Percentiles rank a stretch among this genome's conserved stretches.
phyloP scores from a whole-genome alignment of 2,888 invertebrate genomes.

The Stenolophus ochropezus region DNA sequence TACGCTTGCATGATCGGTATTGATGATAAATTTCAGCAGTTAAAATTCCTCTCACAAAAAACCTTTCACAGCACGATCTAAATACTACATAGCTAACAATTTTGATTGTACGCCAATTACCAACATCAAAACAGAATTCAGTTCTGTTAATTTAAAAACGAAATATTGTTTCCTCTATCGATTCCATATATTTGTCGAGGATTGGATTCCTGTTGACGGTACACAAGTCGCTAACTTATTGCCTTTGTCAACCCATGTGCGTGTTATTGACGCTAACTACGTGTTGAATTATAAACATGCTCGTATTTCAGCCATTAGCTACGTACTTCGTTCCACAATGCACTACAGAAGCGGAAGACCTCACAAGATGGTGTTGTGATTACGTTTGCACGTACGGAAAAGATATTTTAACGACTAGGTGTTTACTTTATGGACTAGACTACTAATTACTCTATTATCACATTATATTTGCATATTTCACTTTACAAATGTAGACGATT shows the following conservation, averaged over 20 bases:
- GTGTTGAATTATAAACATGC: slow-evolving; percentile 58
- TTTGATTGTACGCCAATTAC: not conserved
- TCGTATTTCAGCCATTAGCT: slow-evolving; percentile 57
- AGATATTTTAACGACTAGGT: not conserved
- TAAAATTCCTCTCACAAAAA: not conserved
- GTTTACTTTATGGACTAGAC: too few species aligned
- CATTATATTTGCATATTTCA: too few species aligned
- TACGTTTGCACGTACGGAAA: not conserved
- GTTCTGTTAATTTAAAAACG: not conserved
- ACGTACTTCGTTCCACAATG: too few species aligned
- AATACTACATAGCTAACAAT: not conserved
- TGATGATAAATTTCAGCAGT: not conserved
- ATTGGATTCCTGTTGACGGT: slow-evolving; percentile 1
- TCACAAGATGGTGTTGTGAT: not conserved
- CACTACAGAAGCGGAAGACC: too few species aligned
- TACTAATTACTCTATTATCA: too few species aligned
- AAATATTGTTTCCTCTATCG: not conserved
- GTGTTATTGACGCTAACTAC: slow-evolving; percentile 58
- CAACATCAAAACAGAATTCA: not conserved
- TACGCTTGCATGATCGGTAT: not conserved
- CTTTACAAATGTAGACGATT: too few species aligned
- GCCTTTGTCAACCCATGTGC: slow-evolving; percentile 44
- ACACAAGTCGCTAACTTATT: slow-evolving; percentile 51
- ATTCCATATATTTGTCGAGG: not conserved
- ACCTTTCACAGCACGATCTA: not conserved